Evolutionary conservation across 2,113 vertebrate genomes (phyloP).

Genomic region (Salvator merianae): DNA sequence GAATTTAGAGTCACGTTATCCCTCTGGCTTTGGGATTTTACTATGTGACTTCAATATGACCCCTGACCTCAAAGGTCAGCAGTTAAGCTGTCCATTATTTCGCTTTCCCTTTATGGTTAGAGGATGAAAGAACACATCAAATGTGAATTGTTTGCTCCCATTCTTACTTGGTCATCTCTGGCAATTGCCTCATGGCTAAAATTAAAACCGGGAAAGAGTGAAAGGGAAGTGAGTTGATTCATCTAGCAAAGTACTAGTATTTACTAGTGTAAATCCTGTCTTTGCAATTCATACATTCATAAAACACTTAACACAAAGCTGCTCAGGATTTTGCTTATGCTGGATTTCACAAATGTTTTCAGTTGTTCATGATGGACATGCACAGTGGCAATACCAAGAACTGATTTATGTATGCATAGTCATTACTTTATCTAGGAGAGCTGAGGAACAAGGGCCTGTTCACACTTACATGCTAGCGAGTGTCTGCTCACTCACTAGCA

Average conservation of each 20-base stretch:
- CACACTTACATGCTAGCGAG: too few relatives aligned
- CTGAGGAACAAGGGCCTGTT: too few relatives aligned
- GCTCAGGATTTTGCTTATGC: background rate
- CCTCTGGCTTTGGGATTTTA: slow-evolving; percentile 67
- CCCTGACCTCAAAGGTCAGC: slow-evolving; percentile 80
- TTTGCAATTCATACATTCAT: background rate
- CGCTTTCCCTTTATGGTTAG: slow-evolving; percentile 59
- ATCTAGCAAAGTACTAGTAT: background rate
- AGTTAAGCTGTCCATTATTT: slow-evolving; percentile 89
- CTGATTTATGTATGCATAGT: background rate
- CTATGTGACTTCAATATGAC: slow-evolving; percentile 77
- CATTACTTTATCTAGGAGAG: background rate
- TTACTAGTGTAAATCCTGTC: too few relatives aligned
- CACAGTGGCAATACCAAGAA: background rate
- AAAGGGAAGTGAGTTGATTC: background rate
- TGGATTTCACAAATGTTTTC: slow-evolving; percentile 13
- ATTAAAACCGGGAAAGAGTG: slow-evolving; percentile 10
- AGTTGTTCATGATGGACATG: background rate
- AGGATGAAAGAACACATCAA: slow-evolving; percentile 67
- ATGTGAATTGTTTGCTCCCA: slow-evolving; percentile 37
- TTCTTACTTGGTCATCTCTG: slow-evolving; percentile 43
- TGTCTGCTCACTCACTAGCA: too few relatives aligned
- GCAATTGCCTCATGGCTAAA: slow-evolving; percentile 42
- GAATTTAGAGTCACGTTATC: slow-evolving; percentile 60
- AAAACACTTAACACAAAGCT: fast-evolving